Base-by-base conservation (phyloP, 2,113 vertebrate genomes). In the Pachypanchax playfairii region DNA sequence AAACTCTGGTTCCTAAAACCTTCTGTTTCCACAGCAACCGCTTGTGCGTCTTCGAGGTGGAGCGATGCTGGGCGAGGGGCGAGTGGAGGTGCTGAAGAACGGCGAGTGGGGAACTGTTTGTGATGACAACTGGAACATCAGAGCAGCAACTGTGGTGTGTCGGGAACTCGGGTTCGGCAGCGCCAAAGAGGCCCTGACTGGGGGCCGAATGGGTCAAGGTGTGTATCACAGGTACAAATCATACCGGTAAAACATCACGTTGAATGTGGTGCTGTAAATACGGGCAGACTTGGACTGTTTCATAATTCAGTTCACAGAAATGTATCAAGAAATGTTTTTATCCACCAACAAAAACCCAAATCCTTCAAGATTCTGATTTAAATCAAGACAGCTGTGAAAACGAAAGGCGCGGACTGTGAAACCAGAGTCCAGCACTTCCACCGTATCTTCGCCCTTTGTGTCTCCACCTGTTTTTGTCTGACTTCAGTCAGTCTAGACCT, bases 51-150 rank as follows among this genome's bases (percentile, higher is more conserved):
- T 99, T 51, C 92, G 92, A 72, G 96, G 96, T 0, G 97, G 97
- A 0, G 94, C 95, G 36, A 93, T 92, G 75, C 82, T 93, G 0
- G 97, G 97, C 0, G 97, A 98, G 66, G 97, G 97, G 0, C 92
- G 97, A 0, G 94, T 98, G 51, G 97, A 98, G 82, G 96, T 98
- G 79, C 89, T 99, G 86, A 96, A 92, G 73, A 96, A 95, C 0
- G 96, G 96, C 0, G 93, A 94, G 36, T 98, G 97, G 97, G 97
- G 97, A 0, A 97, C 97, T 0, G 80, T 99, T 22, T 99, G 97
- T 0, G 96, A 98, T 0, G 95, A 98, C 70, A 92, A 91, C 77
- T 99, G 97, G 97, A 91, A 93, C 84, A 88, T 95, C 51, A 83
- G 76, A 68, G 87, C 96, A 0, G 97, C 96, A 83, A 96, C 94